Base-by-base conservation (phyloP, 1,140 invertebrate species). In the Dufourea novaeangliae region DNA sequence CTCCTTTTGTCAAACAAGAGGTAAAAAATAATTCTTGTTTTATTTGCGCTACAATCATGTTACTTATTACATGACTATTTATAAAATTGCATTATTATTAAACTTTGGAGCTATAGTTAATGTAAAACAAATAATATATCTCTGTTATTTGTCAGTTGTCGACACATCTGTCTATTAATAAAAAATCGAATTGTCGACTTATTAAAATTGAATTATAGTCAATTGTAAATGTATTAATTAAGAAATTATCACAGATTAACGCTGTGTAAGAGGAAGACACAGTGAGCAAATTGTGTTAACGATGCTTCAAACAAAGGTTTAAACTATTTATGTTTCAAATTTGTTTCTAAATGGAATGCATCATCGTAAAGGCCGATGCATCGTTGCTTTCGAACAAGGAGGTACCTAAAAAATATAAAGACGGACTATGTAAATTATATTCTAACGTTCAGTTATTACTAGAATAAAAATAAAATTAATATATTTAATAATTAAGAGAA, bases 311-410 rank as follows among this genome's bases (percentile, higher is more conserved):
- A 85, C 11, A 56, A 80, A 44, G 22, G 66, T 68, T n/a, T n/a
- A n/a, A 86, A 10, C 44, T 80, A 84, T 85, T 84, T 78, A 27
- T 77, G 68, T 46, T 32, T 34, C 10, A 44, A 82, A 82, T 84
- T 83, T 82, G 27, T 54, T 72, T 57, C 79, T 86, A 89, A 85
- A 66, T 82, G 72, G 66, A 78, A 62, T 68, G 41, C 57, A 88
- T 90, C 87, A 91, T 90, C 90, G 88, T 69, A 92, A 63, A 34
- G 90, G 87, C 62, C 89, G 83, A 82, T 89, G 90, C n/a, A 90
- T 87, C 3, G 90, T 82, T 11, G 86, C 80, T 76, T 90, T 92
- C 34, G 78, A 52, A 68, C 90, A 83, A n/a, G 88, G 83, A 6
- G 92, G 92, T 69, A 92, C 80, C 92, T 93, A 71, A 66, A n/a